Evolutionary conservation across 2,888 invertebrate genomes (phyloP).

Genomic region (Mamestra brassicae): DNA sequence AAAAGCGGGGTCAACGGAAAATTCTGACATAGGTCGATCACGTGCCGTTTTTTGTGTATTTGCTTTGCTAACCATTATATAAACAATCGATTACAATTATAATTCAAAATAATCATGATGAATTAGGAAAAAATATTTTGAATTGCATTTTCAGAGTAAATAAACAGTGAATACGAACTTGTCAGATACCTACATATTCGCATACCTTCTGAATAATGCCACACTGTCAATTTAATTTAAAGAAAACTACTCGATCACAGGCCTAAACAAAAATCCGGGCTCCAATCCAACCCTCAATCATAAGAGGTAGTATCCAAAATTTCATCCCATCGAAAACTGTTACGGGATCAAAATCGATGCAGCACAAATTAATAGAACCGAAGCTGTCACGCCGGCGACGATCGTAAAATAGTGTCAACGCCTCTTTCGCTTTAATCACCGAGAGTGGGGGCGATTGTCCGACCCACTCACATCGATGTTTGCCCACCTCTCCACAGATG

Average conservation of each 20-base stretch:
- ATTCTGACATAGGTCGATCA: conserved; percentile 66
- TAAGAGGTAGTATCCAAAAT: conserved; percentile 13
- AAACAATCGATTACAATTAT: conserved; percentile 10
- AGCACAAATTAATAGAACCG: conserved; percentile 81
- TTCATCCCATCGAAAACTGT: conserved; percentile 40
- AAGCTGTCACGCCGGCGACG: conserved; percentile 76
- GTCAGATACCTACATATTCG: background rate
- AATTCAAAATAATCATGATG: conserved; percentile 21
- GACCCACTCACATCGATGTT: conserved; percentile 84
- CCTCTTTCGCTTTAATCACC: conserved; percentile 89
- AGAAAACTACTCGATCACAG: background rate
- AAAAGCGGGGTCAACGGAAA: conserved; percentile 71
- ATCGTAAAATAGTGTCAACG: conserved; percentile 89
- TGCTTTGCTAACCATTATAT: conserved; percentile 10
- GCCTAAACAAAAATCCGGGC: background rate
- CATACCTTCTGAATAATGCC: background rate
- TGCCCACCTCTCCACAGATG: conserved; percentile 85
- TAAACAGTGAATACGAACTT: background rate
- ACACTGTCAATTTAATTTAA: background rate
- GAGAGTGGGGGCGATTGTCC: conserved; percentile 88
- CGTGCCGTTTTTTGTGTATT: conserved; percentile 21
- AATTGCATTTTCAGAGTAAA: conserved; percentile 13
- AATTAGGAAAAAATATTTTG: conserved; percentile 10
- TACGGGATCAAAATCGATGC: conserved; percentile 72
- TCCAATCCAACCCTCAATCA: background rate